phyloP scores from a whole-genome alignment of 2,888 invertebrate genomes.

The Acanthosepion pharaonis region DNA sequence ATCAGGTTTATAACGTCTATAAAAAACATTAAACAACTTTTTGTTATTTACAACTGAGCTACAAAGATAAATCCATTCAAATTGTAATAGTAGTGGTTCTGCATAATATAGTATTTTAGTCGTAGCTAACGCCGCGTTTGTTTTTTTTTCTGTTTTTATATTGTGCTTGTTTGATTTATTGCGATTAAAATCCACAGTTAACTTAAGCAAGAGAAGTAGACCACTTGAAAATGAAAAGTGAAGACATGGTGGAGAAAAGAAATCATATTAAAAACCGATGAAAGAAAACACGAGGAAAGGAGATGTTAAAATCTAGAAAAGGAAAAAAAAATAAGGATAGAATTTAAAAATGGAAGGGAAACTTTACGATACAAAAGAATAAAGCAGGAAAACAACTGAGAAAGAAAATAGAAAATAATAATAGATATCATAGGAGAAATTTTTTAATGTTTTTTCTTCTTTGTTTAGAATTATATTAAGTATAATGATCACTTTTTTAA shows the following conservation, averaged over 20 bases:
- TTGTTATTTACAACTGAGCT: neutral
- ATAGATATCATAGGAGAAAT: no score
- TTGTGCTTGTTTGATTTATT: neutral
- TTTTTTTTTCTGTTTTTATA: neutral
- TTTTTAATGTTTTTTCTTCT: no score
- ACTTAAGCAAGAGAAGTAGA: neutral
- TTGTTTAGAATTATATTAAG: no score
- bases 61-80: neutral
- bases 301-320: neutral
- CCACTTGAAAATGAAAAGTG: neutral
- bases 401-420: neutral
- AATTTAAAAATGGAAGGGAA: neutral
- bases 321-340: neutral
- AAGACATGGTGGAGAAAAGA: neutral
- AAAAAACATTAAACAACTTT: slow-evolving; percentile 4
- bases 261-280: no score
- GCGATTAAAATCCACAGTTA: slow-evolving; percentile 2
- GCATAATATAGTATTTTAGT: neutral
- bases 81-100: neutral
- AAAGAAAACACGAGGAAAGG: neutral
- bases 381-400: neutral
- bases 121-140: neutral
- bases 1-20: neutral
- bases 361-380: neutral
- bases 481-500: no score